phyloP scores from a whole-genome alignment of 2,113 vertebrate species.

The Mesoclemmys tuberculata region DNA sequence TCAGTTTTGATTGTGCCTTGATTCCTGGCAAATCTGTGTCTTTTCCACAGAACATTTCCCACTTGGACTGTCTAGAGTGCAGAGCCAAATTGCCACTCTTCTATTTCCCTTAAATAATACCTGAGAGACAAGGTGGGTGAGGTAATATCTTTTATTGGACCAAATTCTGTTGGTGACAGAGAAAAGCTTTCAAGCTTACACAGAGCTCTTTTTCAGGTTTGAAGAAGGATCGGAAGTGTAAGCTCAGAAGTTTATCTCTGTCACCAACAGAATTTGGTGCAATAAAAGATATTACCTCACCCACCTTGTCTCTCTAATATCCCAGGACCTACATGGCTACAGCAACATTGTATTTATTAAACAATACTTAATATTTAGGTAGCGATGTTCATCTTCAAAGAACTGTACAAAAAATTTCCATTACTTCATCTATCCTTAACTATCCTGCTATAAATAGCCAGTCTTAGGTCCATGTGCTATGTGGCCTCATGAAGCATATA shows the following conservation, averaged over 20 bases:
- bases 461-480: not conserved
- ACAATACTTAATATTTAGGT: constrained; percentile 43
- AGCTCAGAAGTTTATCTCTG: not conserved
- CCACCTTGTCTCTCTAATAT: not conserved
- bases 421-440: not conserved
- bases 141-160: not conserved
- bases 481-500: constrained; percentile 1
- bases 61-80: constrained; percentile 24
- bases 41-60: constrained; percentile 35
- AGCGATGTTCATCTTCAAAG: constrained; percentile 39
- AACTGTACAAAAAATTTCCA: constrained; percentile 36
- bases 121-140: not conserved
- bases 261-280: not conserved
- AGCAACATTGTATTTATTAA: not conserved
- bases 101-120: constrained; percentile 43
- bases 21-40: constrained; percentile 13
- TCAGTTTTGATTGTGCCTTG: constrained; percentile 7
- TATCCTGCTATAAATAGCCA: constrained; percentile 25
- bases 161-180: not conserved
- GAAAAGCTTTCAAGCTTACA: not conserved
- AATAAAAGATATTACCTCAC: not conserved
- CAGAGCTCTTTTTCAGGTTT: not conserved
- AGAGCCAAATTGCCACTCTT: constrained; percentile 21
- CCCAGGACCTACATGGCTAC: not conserved
- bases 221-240: too few relatives aligned